Percentiles rank a stretch among this genome's conserved stretches.
Evolutionary conservation across 2,797 vertebrate species (phyloP).

Genomic region (Chloroceryle amazona): DNA sequence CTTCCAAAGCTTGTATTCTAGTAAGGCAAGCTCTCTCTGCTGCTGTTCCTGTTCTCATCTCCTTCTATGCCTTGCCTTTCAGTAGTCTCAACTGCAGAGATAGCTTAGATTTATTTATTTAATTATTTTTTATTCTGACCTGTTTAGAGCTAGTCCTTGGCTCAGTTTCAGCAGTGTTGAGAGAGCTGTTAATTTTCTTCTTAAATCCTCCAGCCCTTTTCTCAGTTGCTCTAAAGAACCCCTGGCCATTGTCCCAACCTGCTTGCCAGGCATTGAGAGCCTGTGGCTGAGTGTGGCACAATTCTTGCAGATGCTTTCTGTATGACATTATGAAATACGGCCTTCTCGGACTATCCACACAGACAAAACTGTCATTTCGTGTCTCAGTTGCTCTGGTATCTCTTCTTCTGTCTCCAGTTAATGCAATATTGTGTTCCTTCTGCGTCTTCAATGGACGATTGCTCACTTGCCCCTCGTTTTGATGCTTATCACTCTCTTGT

Average conservation of each 20-base stretch:
- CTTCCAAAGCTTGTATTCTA: not conserved
- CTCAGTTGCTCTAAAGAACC: not conserved
- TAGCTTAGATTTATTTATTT: not conserved
- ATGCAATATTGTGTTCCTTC: not conserved
- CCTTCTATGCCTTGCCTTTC: not conserved
- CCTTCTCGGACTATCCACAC: not conserved
- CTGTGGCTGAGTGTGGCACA: not conserved
- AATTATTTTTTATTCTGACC: not conserved
- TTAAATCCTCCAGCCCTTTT: not conserved
- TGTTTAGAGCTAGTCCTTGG: not conserved
- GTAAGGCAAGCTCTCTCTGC: not conserved
- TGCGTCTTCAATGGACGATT: fast-evolving
- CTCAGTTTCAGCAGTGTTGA: not conserved
- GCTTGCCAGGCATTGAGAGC: not conserved
- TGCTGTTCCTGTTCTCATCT: not conserved
- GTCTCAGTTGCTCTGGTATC: not conserved
- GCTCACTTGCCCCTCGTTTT: fast-evolving
- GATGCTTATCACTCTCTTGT: fast-evolving
- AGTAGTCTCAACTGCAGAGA: not conserved
- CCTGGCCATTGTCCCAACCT: not conserved
- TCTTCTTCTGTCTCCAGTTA: not conserved
- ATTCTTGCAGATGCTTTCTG: not conserved
- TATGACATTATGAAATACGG: not conserved
- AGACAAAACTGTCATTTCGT: not conserved
- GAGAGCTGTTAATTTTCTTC: not conserved